A percentile compares a stretch with the other conserved stretches of the same genome.
phyloP scores from a whole-genome alignment of 2,113 vertebrate genomes.

The Megalops atlanticus region DNA sequence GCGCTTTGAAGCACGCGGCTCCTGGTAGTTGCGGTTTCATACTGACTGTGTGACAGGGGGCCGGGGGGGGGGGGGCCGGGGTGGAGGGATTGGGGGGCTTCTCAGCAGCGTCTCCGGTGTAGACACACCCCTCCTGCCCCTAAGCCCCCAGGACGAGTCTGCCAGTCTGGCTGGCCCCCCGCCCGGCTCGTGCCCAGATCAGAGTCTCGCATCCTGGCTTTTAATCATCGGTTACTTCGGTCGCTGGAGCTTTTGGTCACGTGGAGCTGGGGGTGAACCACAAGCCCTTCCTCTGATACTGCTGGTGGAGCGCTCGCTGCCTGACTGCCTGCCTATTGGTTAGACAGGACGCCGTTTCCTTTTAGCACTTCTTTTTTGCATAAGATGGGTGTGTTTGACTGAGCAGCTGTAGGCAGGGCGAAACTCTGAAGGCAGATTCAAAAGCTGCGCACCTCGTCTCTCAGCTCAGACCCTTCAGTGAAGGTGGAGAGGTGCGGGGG shows the following conservation, averaged over 20 bases:
- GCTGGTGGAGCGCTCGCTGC: not conserved
- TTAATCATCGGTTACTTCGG: slow-evolving; percentile 43
- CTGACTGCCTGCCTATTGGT: slow-evolving; percentile 31
- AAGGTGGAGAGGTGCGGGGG: not conserved
- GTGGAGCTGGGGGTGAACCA: slow-evolving; percentile 41
- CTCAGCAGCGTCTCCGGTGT: not conserved
- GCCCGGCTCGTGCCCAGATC: slow-evolving; percentile 40
- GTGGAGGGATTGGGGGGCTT: slow-evolving; percentile 21
- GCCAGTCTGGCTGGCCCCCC: slow-evolving; percentile 41
- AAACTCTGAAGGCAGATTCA: slow-evolving; percentile 44
- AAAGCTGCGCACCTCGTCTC: slow-evolving; percentile 39
- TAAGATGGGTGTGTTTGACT: slow-evolving; percentile 34
- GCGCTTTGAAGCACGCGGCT: not conserved
- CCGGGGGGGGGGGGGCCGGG: no score
- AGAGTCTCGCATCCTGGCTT: slow-evolving; percentile 35
- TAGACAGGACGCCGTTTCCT: slow-evolving; percentile 23
- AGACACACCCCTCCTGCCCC: not conserved
- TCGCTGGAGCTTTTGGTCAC: slow-evolving; percentile 28
- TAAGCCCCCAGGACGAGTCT: slow-evolving; percentile 8
- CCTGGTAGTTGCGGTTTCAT: slow-evolving; percentile 25
- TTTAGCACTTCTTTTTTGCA: slow-evolving; percentile 43
- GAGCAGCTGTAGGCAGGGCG: slow-evolving; percentile 43
- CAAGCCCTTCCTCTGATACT: slow-evolving; percentile 40
- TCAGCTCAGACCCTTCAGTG: slow-evolving; percentile 5
- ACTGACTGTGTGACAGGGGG: not conserved